These are phyloP conservation scores for Harpagifer antarcticus DNA, from an alignment of 2,797 vertebrate genomes.

Conservation along the genomic window DNA sequence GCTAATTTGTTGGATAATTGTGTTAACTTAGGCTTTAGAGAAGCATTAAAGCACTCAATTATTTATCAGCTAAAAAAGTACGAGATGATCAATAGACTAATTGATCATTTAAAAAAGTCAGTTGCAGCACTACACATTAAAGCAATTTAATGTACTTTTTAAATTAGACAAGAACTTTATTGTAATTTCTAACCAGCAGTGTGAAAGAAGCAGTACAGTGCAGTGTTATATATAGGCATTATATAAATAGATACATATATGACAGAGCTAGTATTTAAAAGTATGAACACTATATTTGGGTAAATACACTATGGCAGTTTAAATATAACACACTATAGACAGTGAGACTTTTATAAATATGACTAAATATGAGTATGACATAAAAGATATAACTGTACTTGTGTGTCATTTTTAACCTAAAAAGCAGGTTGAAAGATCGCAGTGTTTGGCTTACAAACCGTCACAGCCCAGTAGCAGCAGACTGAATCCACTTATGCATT, in stretches of 20 bases:
- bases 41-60: background rate
- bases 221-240: too few species aligned
- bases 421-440: background rate
- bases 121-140: too few species aligned
- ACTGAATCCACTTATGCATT: constrained; percentile 4
- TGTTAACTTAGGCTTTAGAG: background rate
- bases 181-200: background rate
- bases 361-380: too few species aligned
- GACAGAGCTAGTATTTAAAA: too few species aligned
- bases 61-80: background rate
- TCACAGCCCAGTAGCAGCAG: background rate
- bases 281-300: too few species aligned
- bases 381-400: background rate
- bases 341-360: too few species aligned
- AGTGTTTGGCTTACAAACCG: background rate
- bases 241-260: too few species aligned
- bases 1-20: background rate
- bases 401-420: background rate
- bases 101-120: too few species aligned
- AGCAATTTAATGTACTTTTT: background rate
- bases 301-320: too few species aligned
- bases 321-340: too few species aligned
- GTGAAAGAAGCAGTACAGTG: too few species aligned
- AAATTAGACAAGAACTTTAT: background rate
- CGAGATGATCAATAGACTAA: background rate